Evolutionary conservation across 2,888 invertebrate genomes (phyloP).

Genomic region (Dexiosoma caninum): DNA sequence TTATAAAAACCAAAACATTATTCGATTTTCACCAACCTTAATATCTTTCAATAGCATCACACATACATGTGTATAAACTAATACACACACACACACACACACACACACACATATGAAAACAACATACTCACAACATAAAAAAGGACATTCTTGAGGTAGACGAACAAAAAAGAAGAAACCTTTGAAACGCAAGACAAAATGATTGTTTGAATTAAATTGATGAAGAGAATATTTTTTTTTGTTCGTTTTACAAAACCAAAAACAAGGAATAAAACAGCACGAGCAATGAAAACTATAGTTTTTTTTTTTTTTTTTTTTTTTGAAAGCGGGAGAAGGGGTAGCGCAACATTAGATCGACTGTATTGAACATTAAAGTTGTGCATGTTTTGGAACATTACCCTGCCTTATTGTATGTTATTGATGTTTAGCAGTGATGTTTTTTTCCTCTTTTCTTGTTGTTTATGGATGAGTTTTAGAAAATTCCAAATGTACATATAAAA

Average conservation of each 20-base stretch:
- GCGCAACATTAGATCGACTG: constrained; percentile 41
- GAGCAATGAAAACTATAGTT: constrained; percentile 34
- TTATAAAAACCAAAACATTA: no score
- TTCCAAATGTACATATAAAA: background rate
- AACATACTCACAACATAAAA: background rate
- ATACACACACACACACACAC: no score
- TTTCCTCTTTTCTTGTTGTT: background rate
- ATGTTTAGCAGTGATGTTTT: constrained; percentile 20
- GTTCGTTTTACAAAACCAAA: background rate
- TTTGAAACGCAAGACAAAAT: constrained; percentile 6
- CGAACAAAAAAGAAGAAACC: background rate
- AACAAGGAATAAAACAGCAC: background rate
- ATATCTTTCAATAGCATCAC: no score
- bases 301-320: no score
- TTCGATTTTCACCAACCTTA: no score
- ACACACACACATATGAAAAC: background rate
- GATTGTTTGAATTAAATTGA: constrained; percentile 17
- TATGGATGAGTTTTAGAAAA: background rate
- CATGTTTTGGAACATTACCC: background rate
- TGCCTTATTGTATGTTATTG: constrained; percentile 34
- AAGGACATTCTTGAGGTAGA: constrained; percentile 30
- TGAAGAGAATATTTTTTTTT: background rate
- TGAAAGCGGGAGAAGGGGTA: no score
- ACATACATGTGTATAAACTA: no score
- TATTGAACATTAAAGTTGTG: background rate